Evolutionary conservation across 2,113 vertebrate genomes (phyloP), one percentile per base, ranked within the genome.

Genomic region (Hystrix cristata): DNA sequence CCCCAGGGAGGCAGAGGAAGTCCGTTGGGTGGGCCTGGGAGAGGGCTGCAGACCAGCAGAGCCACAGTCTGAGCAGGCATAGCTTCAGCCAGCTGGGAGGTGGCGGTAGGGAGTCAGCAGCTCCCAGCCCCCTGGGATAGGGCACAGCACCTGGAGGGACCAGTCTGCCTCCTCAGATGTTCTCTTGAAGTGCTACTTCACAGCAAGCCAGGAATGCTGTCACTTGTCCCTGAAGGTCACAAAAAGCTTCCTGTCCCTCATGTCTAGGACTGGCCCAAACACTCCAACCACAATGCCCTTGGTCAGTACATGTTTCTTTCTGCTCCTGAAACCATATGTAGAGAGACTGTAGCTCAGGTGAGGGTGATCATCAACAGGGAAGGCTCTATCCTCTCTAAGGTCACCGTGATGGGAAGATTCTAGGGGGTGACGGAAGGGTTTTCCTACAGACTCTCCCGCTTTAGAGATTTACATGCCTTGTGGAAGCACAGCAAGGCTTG

Each of bases 361-460:
- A 34, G 38, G 19, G 12, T 64, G 62, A 51, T 5, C 3, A 46
- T n/a, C 27, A 5, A 46, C 43, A 72, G 48, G 55, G 31, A n/a
- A 3, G 1, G 29, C 38, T 25, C 34, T 78, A 71, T 21, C 46
- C 12, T 90, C 51, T 18, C 6, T 0, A 0, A 57, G 65, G 89
- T 46, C 51, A 4, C 25, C 6, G 0, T 2, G 0, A 0, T 2
- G 79, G 46, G 74, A 34, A 72, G 88, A 25, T 21, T 27, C 31
- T 3, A 29, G 88, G 76, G n/a, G 16, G 1, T 2, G 3, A n/a
- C n/a, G 4, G 4, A 18, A 34, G 80, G 48, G 34, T 71, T 43
- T 84, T 43, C 4, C 3, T 5, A 8, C 1, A n/a, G 53, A 34
- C 14, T 19, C 38, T 57, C 16, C 10, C 3, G 59, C 0, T 3